These are phyloP conservation scores for Porites evermanni DNA, from an alignment of 92 coral and sea anemone genomes.

Conservation along the genomic window DNA sequence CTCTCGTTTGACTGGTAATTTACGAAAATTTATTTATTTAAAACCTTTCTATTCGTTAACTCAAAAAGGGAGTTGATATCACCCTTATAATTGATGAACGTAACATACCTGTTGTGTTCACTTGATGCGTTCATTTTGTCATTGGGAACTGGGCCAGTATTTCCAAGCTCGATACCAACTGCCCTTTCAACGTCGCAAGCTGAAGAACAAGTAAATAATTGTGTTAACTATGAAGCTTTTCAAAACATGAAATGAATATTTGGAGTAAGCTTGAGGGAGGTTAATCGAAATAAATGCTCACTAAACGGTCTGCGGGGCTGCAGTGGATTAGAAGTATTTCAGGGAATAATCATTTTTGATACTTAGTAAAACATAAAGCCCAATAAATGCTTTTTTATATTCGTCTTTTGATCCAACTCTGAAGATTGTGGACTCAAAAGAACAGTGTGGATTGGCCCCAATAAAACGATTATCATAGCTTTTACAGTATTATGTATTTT, in stretches of 20 bases:
- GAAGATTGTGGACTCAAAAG: no score
- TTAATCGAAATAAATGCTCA: no score
- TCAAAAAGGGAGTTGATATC: background rate
- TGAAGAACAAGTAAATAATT: background rate
- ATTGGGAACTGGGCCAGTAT: background rate
- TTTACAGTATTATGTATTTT: no score
- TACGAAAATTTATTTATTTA: background rate
- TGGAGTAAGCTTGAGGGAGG: background rate
- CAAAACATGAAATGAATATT: no score
- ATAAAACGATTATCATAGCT: no score
- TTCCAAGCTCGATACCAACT: constrained; percentile 26
- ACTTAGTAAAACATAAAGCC: no score
- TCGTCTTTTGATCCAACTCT: no score
- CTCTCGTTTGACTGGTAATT: background rate
- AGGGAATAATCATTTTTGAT: no score
- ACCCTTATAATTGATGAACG: background rate
- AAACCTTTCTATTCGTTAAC: background rate
- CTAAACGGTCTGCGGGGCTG: no score
- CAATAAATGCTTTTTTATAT: no score
- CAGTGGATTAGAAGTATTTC: no score
- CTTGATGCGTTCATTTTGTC: background rate
- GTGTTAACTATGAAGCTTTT: background rate
- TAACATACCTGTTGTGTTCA: constrained; percentile 1
- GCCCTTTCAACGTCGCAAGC: background rate
- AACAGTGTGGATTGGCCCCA: no score